Conservation (phyloP, 2,113 vertebrate genomes). For the Ariopsis seemanni region DNA sequence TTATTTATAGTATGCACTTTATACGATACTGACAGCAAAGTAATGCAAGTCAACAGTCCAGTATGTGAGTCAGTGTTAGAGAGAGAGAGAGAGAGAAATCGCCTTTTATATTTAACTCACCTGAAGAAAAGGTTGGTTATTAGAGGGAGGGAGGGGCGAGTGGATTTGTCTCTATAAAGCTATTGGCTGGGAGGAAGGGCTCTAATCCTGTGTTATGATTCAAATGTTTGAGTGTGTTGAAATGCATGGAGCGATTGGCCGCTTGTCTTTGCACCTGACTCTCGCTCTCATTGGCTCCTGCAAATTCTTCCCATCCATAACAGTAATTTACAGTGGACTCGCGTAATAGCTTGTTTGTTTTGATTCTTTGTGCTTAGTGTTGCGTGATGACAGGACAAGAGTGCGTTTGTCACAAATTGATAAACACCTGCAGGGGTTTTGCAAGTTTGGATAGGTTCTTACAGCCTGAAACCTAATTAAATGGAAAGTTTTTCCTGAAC, state of each 20-base stretch:
- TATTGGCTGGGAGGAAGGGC: slow-evolving; percentile 59
- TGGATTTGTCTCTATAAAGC: slow-evolving; percentile 31
- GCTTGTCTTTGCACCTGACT: not conserved
- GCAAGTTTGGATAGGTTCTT: not conserved
- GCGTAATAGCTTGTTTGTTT: slow-evolving; percentile 31
- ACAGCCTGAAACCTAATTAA: not conserved
- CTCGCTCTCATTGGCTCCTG: slow-evolving; percentile 29
- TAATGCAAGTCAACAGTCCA: not conserved
- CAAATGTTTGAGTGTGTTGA: slow-evolving; percentile 61
- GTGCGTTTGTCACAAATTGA: not conserved
- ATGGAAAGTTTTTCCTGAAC: not conserved
- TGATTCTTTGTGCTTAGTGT: not conserved
- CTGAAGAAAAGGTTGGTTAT: slow-evolving; percentile 12
- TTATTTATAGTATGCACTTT: not conserved
- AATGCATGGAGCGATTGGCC: not conserved
- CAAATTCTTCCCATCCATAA: not conserved
- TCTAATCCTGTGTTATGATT: slow-evolving; percentile 65
- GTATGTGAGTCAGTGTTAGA: slow-evolving; percentile 1
- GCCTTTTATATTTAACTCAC: slow-evolving; percentile 3
- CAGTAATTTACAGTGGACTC: not conserved
- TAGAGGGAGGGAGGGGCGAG: slow-evolving; percentile 9
- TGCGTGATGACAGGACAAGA: slow-evolving; percentile 5
- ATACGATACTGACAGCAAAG: not conserved
- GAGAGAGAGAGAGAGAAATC: slow-evolving; percentile 11
- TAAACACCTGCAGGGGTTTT: slow-evolving; percentile 5